Percentiles rank a stretch among this genome's conserved stretches.
Evolutionary conservation across 2,113 vertebrate species (phyloP).

Genomic region (Tragelaphus imberbis): DNA sequence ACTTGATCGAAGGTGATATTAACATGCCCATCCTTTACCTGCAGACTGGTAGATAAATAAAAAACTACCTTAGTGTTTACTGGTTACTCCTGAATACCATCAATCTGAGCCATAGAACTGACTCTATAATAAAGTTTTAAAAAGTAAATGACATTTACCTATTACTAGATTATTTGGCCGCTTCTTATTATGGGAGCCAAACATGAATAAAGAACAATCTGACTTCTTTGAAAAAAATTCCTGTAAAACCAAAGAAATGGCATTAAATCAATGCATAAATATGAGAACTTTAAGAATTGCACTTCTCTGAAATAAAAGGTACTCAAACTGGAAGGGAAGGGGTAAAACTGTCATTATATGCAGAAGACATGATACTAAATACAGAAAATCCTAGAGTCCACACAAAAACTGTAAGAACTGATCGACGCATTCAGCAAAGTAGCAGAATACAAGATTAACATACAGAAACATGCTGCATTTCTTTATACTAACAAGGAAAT

Average conservation of each 20-base stretch:
- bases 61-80: not conserved
- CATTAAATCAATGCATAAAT: not conserved
- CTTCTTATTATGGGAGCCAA: constrained; percentile 98
- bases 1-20: not conserved
- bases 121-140: not conserved
- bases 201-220: constrained; percentile 95
- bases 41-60: not conserved
- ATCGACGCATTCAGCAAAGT: not conserved
- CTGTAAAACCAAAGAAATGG: constrained; percentile 74
- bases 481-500: not conserved
- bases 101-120: not conserved
- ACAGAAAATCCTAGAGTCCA: not conserved
- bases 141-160: constrained; percentile 79
- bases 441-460: not conserved
- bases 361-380: not conserved
- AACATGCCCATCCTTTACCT: not conserved
- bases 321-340: not conserved
- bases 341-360: not conserved
- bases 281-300: not conserved
- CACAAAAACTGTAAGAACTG: not conserved
- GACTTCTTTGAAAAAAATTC: constrained; percentile 99
- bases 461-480: not conserved
- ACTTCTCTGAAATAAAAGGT: not conserved
- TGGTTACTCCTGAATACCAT: not conserved
- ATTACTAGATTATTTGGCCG: constrained; percentile 94